Conservation (phyloP, 1,140 invertebrate genomes). For the Trypoxylus dichotomus region DNA sequence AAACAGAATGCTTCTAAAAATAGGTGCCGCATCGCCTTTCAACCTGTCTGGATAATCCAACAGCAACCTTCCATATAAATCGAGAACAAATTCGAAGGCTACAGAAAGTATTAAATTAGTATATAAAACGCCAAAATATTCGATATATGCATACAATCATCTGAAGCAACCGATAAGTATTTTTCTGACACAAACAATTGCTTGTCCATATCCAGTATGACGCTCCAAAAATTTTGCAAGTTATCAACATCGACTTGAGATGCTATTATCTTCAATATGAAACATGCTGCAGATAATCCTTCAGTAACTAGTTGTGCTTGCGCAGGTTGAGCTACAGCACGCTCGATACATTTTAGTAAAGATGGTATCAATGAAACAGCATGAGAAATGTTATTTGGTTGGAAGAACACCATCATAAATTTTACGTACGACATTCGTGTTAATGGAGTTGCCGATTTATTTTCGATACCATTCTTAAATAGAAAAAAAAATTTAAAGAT, state of each 20-base stretch:
- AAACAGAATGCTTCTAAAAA: conserved; percentile 66
- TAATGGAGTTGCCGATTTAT: conserved; percentile 76
- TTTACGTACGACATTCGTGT: conserved; percentile 79
- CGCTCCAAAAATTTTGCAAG: conserved; percentile 66
- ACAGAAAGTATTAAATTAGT: conserved; percentile 34
- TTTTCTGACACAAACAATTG: conserved; percentile 83
- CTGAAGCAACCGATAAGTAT: conserved; percentile 63
- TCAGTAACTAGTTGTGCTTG: conserved; percentile 72
- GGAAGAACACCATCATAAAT: conserved; percentile 67
- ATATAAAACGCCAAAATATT: not conserved
- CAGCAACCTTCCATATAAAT: conserved; percentile 67
- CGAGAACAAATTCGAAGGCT: conserved; percentile 63
- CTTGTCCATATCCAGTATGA: conserved; percentile 73
- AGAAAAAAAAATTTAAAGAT: conserved; percentile 26
- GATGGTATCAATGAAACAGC: conserved; percentile 59
- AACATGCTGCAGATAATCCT: conserved; percentile 73
- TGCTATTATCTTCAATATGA: conserved; percentile 68
- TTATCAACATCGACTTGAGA: conserved; percentile 61
- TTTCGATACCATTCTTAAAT: conserved; percentile 70
- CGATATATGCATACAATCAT: conserved; percentile 61
- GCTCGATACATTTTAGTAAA: conserved; percentile 70
- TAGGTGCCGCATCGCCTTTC: conserved; percentile 58
- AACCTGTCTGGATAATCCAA: conserved; percentile 63
- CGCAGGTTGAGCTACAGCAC: conserved; percentile 66
- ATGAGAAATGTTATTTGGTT: conserved; percentile 58